Base-by-base conservation (phyloP, 2,113 vertebrate genomes). In the Paradoxurus hermaphroditus region DNA sequence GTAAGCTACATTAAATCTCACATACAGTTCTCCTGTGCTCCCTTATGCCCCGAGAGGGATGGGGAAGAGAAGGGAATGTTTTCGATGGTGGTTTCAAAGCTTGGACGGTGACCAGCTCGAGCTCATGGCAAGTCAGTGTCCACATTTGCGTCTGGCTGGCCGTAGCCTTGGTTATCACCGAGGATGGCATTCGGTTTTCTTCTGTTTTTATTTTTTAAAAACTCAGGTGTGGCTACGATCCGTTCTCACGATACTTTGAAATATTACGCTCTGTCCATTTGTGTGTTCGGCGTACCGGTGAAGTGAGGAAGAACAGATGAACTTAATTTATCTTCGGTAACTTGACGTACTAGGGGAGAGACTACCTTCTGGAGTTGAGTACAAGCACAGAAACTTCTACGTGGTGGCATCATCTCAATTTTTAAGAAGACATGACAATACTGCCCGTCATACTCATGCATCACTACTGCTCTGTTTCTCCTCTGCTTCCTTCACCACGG, bases 221-320 rank as follows among this genome's bases (percentile, higher is more conserved):
- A 99, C 99, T 99, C 99, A 99, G 99, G 99, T 99, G 99, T 99
- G 98, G 98, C 98, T 99, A 99, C 98, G 98, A 98, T 98, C 98
- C 99, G 97, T 99, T 98, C 98, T 98, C 98, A 98, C 21, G 87
- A 98, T 98, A 92, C 98, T 98, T 99, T 98, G 98, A 98, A 98
- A 98, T 98, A 97, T 97, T 98, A 97, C 98, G 97, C 98, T 98
- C 53, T 97, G 98, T 98, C 97, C 92, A 62, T 98, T 97, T 98
- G 95, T 98, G 97, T 98, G 98, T 98, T 98, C 98, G 98, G 98
- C 98, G 95, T 98, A 98, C 98, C 98, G 97, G 96, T 98, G 98
- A 98, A 97, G 98, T 98, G 98, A 98, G 97, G 98, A 97, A 98
- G 98, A 98, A 96, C 98, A 96, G 98, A 94, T 98, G 99, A 98